Evolutionary conservation across 1,140 invertebrate species (phyloP).

Genomic region (Bombus breviceps): DNA sequence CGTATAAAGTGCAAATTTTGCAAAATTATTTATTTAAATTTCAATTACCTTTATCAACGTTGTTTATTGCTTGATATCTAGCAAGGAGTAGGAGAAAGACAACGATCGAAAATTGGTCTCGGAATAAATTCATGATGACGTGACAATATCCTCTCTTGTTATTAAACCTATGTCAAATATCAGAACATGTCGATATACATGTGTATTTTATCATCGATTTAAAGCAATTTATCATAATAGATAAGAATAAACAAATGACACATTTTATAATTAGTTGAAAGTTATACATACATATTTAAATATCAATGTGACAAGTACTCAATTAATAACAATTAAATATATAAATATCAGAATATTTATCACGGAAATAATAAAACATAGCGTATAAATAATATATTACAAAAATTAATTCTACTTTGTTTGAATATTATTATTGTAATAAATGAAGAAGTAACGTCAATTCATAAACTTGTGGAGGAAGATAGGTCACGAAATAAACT

Average conservation of each 20-base stretch:
- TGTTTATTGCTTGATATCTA: neutral
- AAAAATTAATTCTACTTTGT: too few relatives aligned
- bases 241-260: neutral
- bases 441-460: too few relatives aligned
- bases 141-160: neutral
- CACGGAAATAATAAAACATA: too few relatives aligned
- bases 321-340: too few relatives aligned
- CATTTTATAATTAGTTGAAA: neutral
- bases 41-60: neutral
- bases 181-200: neutral
- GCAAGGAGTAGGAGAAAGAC: neutral
- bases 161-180: neutral
- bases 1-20: neutral
- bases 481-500: too few relatives aligned
- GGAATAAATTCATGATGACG: constrained; percentile 6
- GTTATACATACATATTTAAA: too few relatives aligned
- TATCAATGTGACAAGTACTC: too few relatives aligned
- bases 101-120: neutral
- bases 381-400: too few relatives aligned
- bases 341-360: too few relatives aligned
- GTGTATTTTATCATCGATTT: neutral
- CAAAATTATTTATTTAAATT: neutral
- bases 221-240: neutral
- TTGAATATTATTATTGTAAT: too few relatives aligned
- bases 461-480: too few relatives aligned